Percentiles rank a stretch among this genome's conserved stretches.
Conservation (phyloP, 2,797 vertebrate genomes). For the Epinephelus malabaricus region DNA sequence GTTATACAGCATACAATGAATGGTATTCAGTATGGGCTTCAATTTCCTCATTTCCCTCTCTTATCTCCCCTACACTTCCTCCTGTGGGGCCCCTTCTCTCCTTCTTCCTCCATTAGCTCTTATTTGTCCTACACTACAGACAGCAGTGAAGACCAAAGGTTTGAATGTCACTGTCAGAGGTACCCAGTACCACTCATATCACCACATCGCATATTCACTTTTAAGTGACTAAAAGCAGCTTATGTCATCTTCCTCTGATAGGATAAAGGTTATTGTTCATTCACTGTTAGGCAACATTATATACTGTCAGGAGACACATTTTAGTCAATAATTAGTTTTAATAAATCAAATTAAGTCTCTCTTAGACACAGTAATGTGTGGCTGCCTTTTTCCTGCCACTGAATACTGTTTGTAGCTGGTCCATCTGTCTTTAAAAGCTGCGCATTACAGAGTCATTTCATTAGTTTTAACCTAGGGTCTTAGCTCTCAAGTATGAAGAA, state of each 20-base stretch:
- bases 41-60: conserved; percentile 25
- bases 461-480: not conserved
- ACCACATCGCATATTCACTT: not conserved
- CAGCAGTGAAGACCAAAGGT: conserved; percentile 17
- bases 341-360: not conserved
- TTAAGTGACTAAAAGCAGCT: not conserved
- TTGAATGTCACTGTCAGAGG: not conserved
- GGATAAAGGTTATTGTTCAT: not conserved
- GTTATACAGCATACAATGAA: not conserved
- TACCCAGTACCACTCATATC: not conserved
- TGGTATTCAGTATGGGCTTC: conserved; percentile 3
- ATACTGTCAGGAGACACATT: not conserved
- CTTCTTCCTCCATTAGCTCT: not conserved
- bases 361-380: not conserved
- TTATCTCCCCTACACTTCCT: conserved; percentile 29
- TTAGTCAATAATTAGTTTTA: not conserved
- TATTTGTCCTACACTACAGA: not conserved
- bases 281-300: not conserved
- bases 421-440: no score
- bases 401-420: not conserved
- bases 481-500: no score
- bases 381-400: no score
- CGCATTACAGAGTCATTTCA: not conserved
- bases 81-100: conserved; percentile 3
- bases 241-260: not conserved